These are phyloP conservation scores for Machimus rusticus DNA, from an alignment of 2,888 invertebrate species.

Conservation along the genomic window DNA sequence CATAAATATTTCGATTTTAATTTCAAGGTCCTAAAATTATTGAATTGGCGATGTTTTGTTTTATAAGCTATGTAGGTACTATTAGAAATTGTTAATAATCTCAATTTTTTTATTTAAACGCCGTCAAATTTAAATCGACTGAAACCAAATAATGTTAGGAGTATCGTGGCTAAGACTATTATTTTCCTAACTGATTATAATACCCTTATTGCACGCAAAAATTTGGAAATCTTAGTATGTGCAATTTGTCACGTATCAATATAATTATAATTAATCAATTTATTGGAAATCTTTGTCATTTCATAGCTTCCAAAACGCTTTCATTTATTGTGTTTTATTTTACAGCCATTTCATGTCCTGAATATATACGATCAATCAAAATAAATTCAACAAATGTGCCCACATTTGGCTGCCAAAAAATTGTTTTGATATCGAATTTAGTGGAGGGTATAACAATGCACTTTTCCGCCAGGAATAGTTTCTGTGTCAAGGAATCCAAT, in stretches of 20 bases:
- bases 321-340: not conserved
- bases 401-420: not conserved
- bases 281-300: not conserved
- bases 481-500: not conserved
- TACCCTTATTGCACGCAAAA: too few relatives aligned
- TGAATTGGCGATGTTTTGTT: too few relatives aligned
- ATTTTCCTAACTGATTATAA: too few relatives aligned
- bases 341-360: not conserved
- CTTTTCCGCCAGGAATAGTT: not conserved
- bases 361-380: not conserved
- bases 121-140: too few relatives aligned
- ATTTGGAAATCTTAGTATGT: too few relatives aligned
- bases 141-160: too few relatives aligned
- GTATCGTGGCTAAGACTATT: too few relatives aligned
- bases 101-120: too few relatives aligned
- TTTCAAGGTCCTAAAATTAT: too few relatives aligned
- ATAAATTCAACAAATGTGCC: not conserved
- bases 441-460: not conserved
- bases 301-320: not conserved
- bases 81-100: too few relatives aligned
- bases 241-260: not conserved
- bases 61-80: too few relatives aligned
- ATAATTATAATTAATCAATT: not conserved
- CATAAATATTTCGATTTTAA: too few relatives aligned
- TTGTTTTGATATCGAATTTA: not conserved